Evolutionary conservation across 1,140 invertebrate species (phyloP).

Genomic region (Temnothorax curvispinosus): DNA sequence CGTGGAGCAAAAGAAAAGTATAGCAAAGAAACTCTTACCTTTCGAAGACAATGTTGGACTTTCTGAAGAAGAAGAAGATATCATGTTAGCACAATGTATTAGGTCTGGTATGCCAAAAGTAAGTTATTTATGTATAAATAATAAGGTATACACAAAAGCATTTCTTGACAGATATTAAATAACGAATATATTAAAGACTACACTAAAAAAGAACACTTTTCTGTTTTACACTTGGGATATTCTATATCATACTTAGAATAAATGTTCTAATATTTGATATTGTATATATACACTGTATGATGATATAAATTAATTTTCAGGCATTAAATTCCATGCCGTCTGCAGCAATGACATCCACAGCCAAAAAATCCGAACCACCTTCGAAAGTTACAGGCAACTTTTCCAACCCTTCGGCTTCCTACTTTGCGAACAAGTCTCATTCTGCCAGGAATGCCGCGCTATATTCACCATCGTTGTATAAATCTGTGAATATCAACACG

Average conservation of each 20-base stretch:
- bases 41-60: slow-evolving; percentile 76
- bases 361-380: background rate
- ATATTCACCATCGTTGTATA: slow-evolving; percentile 22
- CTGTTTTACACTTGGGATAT: background rate
- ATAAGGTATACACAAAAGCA: background rate
- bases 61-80: slow-evolving; percentile 81
- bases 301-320: slow-evolving; percentile 22
- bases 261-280: background rate
- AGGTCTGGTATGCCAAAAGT: slow-evolving; percentile 81
- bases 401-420: background rate
- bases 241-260: slow-evolving; percentile 1
- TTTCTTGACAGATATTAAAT: background rate
- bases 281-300: background rate
- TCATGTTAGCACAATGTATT: slow-evolving; percentile 81
- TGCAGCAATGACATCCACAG: background rate
- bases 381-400: background rate
- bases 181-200: background rate
- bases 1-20: slow-evolving; percentile 9
- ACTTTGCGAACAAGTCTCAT: slow-evolving; percentile 26
- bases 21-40: slow-evolving; percentile 46
- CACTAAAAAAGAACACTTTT: background rate
- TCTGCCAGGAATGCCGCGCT: background rate
- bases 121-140: background rate
- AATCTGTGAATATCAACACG: background rate
- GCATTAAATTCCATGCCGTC: background rate